phyloP scores from a whole-genome alignment of 2,888 invertebrate species.

The Synergus itoensis region DNA sequence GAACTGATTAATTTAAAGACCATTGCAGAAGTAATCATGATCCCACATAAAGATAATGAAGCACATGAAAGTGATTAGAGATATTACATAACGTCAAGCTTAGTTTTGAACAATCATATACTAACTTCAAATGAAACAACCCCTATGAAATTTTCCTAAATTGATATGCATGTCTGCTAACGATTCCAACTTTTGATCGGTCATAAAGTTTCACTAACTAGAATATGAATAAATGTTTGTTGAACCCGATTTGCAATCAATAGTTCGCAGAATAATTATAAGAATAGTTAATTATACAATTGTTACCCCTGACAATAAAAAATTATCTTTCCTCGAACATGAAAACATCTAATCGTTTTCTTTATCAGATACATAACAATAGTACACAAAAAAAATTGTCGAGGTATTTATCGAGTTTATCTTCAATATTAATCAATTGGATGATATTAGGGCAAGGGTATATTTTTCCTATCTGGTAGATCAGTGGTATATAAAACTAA shows the following conservation, averaged over 20 bases:
- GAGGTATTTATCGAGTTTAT: neutral
- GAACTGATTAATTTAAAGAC: neutral
- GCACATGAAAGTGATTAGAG: neutral
- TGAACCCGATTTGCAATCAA: neutral
- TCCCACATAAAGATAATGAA: neutral
- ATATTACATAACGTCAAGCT: neutral
- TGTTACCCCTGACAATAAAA: neutral
- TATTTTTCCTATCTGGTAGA: neutral
- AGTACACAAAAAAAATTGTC: neutral
- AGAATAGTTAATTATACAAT: neutral
- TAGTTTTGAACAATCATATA: neutral
- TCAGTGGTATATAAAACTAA: neutral
- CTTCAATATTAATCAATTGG: neutral
- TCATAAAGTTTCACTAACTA: neutral
- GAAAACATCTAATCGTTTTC: neutral
- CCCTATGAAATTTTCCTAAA: neutral
- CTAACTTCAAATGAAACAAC: conserved; percentile 1
- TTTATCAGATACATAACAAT: neutral
- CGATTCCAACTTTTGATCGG: conserved; percentile 4
- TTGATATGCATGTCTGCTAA: conserved; percentile 16
- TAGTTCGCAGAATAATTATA: neutral
- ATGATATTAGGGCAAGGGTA: neutral
- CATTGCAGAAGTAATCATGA: neutral
- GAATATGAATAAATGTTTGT: neutral
- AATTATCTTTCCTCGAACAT: neutral